phyloP scores from a whole-genome alignment of 2,888 invertebrate genomes.

The Scotopteryx bipunctaria region DNA sequence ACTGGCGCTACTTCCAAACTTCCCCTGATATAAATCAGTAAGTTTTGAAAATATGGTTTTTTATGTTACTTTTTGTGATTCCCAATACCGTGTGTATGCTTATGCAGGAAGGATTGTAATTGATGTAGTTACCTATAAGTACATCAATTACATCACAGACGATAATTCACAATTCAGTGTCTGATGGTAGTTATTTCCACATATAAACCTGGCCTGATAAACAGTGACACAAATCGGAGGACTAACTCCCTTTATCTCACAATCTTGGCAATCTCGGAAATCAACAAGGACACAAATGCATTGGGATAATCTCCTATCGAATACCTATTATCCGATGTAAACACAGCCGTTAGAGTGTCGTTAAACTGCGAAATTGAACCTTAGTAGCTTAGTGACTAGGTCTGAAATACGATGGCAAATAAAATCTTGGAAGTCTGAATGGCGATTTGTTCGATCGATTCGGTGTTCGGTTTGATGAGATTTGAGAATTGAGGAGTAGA shows the following conservation, averaged over 20 bases:
- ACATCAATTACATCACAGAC: too few relatives aligned
- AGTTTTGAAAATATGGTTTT: neutral
- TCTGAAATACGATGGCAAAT: slow-evolving; percentile 1
- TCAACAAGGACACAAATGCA: slow-evolving; percentile 45
- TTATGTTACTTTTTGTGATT: too few relatives aligned
- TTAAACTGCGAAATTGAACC: slow-evolving; percentile 11
- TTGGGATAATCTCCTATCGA: slow-evolving; percentile 42
- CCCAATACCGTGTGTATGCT: too few relatives aligned
- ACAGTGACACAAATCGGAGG: neutral
- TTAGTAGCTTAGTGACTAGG: neutral
- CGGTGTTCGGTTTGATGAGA: slow-evolving; percentile 33
- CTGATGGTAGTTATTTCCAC: too few relatives aligned
- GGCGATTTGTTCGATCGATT: slow-evolving; percentile 34
- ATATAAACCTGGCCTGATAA: too few relatives aligned
- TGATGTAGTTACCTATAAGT: too few relatives aligned
- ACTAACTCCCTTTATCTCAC: slow-evolving; percentile 11
- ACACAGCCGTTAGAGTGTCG: slow-evolving; percentile 29
- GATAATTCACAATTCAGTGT: too few relatives aligned
- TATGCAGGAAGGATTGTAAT: too few relatives aligned
- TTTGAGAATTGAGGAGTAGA: slow-evolving; percentile 26
- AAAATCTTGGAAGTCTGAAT: slow-evolving; percentile 13
- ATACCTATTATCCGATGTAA: slow-evolving; percentile 47
- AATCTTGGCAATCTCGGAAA: slow-evolving; percentile 37
- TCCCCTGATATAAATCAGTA: neutral
- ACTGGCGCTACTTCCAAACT: too few relatives aligned